Evolutionary conservation across 2,113 vertebrate genomes (phyloP).

Genomic region (Haemorhous mexicanus): DNA sequence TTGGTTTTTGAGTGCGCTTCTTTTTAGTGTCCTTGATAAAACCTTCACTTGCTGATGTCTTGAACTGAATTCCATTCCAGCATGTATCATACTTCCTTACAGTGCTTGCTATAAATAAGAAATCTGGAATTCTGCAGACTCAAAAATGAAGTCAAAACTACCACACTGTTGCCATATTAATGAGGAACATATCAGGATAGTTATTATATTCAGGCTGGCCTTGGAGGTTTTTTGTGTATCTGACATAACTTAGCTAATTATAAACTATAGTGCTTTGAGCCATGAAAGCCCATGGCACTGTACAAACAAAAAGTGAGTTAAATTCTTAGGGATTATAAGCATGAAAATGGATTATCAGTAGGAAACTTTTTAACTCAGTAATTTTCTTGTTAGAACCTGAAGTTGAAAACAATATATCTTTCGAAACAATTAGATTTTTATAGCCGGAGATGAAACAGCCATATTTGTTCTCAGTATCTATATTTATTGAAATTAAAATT

Average conservation of each 20-base stretch:
- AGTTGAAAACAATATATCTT: not conserved
- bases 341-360: not conserved
- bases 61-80: not conserved
- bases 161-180: constrained; percentile 5
- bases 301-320: not conserved
- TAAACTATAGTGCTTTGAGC: not conserved
- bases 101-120: not conserved
- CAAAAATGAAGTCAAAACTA: not conserved
- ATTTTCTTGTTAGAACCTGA: constrained; percentile 6
- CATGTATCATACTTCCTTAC: not conserved
- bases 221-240: not conserved
- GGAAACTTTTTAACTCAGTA: not conserved
- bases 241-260: constrained; percentile 23
- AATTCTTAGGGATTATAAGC: constrained; percentile 2
- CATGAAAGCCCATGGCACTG: not conserved
- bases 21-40: constrained; percentile 16
- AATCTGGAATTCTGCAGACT: not conserved
- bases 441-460: not conserved
- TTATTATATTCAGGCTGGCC: not conserved
- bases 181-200: not conserved
- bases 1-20: not conserved
- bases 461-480: not conserved
- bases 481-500: not conserved
- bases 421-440: not conserved
- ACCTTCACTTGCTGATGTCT: not conserved